Conservation (phyloP, 2,888 invertebrate species). For the Lamellibrachia satsuma region DNA sequence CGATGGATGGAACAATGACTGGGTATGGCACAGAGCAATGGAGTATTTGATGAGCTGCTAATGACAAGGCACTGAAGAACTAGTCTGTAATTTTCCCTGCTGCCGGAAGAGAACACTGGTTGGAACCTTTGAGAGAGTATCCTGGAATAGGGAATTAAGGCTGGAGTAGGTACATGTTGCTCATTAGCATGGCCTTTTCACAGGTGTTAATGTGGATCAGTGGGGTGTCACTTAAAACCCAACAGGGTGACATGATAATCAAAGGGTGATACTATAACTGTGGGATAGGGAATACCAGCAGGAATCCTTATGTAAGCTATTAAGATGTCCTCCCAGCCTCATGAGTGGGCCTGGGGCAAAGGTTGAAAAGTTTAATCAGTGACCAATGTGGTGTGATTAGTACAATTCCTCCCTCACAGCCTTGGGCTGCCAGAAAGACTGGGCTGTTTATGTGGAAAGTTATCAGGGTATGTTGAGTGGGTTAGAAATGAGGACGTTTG, state of each 20-base stretch:
- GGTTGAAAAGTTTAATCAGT: not conserved
- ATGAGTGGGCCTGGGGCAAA: not conserved
- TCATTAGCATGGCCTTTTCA: not conserved
- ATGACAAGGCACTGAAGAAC: not conserved
- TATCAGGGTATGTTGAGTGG: not conserved
- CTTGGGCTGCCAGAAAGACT: not conserved
- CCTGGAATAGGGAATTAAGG: not conserved
- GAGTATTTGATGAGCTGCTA: not conserved
- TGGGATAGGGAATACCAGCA: not conserved
- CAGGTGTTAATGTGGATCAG: not conserved
- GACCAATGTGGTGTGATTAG: not conserved
- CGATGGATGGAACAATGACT: not conserved
- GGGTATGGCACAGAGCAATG: not conserved
- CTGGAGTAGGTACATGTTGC: not conserved
- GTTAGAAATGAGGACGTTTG: not conserved
- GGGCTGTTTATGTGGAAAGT: not conserved
- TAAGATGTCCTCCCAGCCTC: not conserved
- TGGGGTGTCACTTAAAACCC: not conserved
- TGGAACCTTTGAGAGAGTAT: not conserved
- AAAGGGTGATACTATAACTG: slow-evolving; percentile 13
- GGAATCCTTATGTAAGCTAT: slow-evolving; percentile 1
- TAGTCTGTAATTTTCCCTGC: not conserved
- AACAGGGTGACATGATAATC: not conserved
- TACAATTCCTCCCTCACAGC: not conserved
- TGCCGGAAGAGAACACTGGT: not conserved